Evolutionary conservation across 2,797 vertebrate genomes (phyloP).

Genomic region (Hylomyscus alleni): DNA sequence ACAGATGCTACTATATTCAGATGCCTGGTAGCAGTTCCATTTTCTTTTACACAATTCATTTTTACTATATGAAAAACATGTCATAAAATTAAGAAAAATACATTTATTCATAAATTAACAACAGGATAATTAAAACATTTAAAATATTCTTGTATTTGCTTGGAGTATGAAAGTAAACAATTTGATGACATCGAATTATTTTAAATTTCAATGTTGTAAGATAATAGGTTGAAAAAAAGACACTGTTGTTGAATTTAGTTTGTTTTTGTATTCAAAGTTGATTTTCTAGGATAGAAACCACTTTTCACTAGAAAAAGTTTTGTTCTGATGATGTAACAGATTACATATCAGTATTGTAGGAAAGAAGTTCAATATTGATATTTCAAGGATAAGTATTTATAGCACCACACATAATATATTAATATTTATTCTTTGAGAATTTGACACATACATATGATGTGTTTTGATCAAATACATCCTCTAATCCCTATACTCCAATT

Average conservation of each 20-base stretch:
- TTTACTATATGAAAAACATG: slow-evolving; percentile 91
- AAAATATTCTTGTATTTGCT: slow-evolving; percentile 78
- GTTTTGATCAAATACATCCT: not conserved
- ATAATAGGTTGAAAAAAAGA: slow-evolving; percentile 51
- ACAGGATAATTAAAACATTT: slow-evolving; percentile 80
- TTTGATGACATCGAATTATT: slow-evolving; percentile 67
- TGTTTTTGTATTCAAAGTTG: slow-evolving; percentile 14
- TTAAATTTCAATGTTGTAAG: slow-evolving; percentile 65
- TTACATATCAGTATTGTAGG: not conserved
- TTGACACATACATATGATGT: not conserved
- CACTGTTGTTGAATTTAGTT: slow-evolving; percentile 45
- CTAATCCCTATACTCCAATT: not conserved
- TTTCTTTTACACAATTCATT: slow-evolving; percentile 94
- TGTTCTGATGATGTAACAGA: not conserved
- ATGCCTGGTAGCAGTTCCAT: slow-evolving; percentile 95
- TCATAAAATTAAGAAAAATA: slow-evolving; percentile 85
- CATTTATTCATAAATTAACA: slow-evolving; percentile 86
- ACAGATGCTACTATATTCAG: slow-evolving; percentile 95
- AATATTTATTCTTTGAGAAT: not conserved
- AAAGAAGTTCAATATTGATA: not conserved
- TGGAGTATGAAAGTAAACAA: slow-evolving; percentile 77
- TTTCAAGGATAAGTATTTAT: slow-evolving; percentile 4
- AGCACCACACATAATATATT: not conserved
- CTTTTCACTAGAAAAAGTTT: not conserved
- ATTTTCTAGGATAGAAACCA: not conserved